Evolutionary conservation across 1,140 invertebrate genomes (phyloP).

Genomic region (Belonocnema kinseyi): DNA sequence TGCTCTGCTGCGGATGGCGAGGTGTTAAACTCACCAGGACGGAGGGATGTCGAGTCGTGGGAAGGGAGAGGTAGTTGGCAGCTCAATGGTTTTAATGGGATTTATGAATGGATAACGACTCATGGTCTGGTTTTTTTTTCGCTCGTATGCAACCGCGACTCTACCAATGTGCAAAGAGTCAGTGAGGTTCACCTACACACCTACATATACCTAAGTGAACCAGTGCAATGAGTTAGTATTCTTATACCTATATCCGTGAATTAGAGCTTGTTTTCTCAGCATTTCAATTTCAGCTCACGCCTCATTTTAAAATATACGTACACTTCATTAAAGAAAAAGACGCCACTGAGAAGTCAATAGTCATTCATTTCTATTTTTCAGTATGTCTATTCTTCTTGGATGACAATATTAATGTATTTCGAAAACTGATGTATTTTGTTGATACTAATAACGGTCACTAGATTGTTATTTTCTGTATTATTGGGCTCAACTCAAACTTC

Average conservation of each 20-base stretch:
- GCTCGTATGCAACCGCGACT: slow-evolving; percentile 14
- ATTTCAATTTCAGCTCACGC: slow-evolving; percentile 53
- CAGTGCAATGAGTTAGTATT: slow-evolving; percentile 41
- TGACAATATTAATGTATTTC: too few species aligned
- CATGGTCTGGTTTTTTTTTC: slow-evolving; percentile 50
- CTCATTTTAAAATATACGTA: slow-evolving; percentile 11
- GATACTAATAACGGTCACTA: too few species aligned
- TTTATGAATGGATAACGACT: slow-evolving; percentile 67
- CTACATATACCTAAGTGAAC: too few species aligned
- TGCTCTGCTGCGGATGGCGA: slow-evolving; percentile 50
- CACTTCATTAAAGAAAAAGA: too few species aligned
- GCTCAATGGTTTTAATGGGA: slow-evolving; percentile 62
- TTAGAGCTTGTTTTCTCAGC: slow-evolving; percentile 57
- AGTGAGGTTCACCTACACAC: background rate
- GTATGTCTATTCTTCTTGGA: too few species aligned
- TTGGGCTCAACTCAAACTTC: too few species aligned
- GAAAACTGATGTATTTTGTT: too few species aligned
- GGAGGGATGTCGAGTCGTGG: slow-evolving; percentile 31
- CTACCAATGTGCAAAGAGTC: too few species aligned
- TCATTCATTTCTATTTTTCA: too few species aligned
- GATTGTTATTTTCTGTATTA: too few species aligned
- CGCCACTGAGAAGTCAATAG: too few species aligned
- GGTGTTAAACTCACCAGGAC: slow-evolving; percentile 53
- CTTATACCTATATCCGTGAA: slow-evolving; percentile 54
- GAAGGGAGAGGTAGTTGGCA: background rate